Evolutionary conservation across 2,888 invertebrate genomes (phyloP).

Genomic region (Cantharis rufa): DNA sequence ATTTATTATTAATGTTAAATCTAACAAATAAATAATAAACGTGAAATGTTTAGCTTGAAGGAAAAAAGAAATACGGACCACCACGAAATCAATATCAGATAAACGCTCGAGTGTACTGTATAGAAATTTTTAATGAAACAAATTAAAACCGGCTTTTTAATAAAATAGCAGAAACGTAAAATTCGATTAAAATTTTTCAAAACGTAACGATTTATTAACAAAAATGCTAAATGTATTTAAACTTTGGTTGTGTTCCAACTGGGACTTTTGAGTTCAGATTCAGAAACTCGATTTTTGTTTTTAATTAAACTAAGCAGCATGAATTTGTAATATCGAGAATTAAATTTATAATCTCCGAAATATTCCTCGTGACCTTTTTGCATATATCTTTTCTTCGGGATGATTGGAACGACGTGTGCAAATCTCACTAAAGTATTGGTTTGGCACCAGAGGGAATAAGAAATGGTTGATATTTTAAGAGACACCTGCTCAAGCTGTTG

Average conservation of each 20-base stretch:
- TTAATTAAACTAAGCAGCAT: neutral
- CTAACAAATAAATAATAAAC: neutral
- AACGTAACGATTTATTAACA: neutral
- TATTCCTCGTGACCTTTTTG: constrained; percentile 20
- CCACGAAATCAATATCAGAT: neutral
- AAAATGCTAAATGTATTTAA: neutral
- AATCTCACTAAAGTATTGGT: constrained; percentile 23
- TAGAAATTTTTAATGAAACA: neutral
- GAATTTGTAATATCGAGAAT: neutral
- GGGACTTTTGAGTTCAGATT: neutral
- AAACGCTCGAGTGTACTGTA: neutral
- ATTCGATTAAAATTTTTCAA: neutral
- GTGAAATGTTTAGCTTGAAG: neutral
- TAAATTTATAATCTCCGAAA: constrained; percentile 17
- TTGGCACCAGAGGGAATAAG: constrained; percentile 23
- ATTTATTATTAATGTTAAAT: neutral
- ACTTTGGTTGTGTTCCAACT: neutral
- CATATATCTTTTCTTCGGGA: constrained; percentile 16
- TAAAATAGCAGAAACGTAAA: neutral
- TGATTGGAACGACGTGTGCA: constrained; percentile 29
- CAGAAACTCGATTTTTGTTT: neutral
- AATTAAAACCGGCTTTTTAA: neutral
- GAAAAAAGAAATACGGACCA: neutral
- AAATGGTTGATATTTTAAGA: constrained; percentile 16
- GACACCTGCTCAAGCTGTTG: constrained; percentile 18